Base-by-base conservation (phyloP, 1,140 invertebrate genomes). In the Drosophila malerkotliana region DNA sequence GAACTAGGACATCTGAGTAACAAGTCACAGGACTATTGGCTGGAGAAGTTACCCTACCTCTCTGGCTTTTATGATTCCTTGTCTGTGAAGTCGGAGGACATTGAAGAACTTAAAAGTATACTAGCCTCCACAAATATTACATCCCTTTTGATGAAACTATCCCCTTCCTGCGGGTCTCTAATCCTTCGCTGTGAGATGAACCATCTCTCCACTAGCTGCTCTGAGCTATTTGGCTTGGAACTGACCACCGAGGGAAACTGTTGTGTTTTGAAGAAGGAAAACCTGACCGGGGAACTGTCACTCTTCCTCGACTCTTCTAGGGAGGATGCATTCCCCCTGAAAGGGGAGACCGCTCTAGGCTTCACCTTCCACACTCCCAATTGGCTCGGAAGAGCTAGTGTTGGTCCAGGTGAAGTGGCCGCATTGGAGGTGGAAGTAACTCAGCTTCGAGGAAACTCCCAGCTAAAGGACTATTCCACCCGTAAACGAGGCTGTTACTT, bases 341-440 rank as follows among this genome's bases (percentile, higher is more conserved):
- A 44, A 15, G 15, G 41, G 15, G 66, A 15, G 1, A 75, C 53
- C 14, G 34, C 34, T 15, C 45, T 6, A 1, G 61, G 64, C 12
- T 75, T 82, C n/a, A 87, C 26, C 28, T n/a, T 72, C 0, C 74
- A 87, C 57, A 9, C 67, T 28, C 62, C 75, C 10, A 69, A 49
- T 39, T 78, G 75, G 75, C 24, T 55, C 66, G 79, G 75, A 6
- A 39, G 56, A 24, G 12, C 67, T 12, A 53, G 52, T 34, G 44
- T 76, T 32, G 57, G 30, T 24, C 72, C 49, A 1, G 72, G 72
- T 3, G 62, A 76, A 76, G 51, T 41, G 12, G 60, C 72, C 26
- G 60, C 48, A 53, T 7, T 75, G 1, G 53, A 75, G 47, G 8
- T 75, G 9, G 14, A 58, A 34, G 45, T 58, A 26, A 53, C 39